A percentile compares a stretch with the other conserved stretches of the same genome.
phyloP scores from a whole-genome alignment of 1,140 invertebrate species.

The Neodiprion virginianus region DNA sequence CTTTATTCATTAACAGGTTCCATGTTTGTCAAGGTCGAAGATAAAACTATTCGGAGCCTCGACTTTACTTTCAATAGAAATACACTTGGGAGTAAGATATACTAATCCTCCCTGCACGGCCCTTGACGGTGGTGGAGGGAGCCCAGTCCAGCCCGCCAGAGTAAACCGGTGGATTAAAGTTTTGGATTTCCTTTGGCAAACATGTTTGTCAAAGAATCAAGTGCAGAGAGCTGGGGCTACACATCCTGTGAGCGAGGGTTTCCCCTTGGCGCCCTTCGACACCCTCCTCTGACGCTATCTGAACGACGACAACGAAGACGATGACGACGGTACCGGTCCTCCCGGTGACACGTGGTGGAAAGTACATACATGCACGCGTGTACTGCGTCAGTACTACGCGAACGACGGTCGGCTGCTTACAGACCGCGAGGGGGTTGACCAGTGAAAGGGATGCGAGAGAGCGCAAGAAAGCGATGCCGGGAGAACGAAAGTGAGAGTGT shows the following conservation, averaged over 20 bases:
- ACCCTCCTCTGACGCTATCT: background rate
- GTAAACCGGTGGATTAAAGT: slow-evolving; percentile 3
- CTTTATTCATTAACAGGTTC: too few species aligned
- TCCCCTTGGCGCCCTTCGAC: background rate
- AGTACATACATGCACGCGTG: background rate
- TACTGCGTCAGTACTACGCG: background rate
- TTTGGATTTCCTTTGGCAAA: slow-evolving; percentile 13
- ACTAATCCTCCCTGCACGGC: background rate
- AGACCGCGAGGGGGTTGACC: background rate
- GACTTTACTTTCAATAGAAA: too few species aligned
- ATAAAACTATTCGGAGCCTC: too few species aligned
- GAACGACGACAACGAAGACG: background rate
- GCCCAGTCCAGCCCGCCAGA: background rate
- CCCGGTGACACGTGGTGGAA: background rate
- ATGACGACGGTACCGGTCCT: background rate
- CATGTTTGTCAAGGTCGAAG: too few species aligned
- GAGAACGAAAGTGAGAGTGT: background rate
- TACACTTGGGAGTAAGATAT: too few species aligned
- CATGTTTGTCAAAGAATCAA: background rate
- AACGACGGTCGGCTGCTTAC: background rate
- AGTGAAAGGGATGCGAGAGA: slow-evolving; percentile 2
- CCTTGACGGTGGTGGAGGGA: background rate
- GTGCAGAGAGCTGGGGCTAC: background rate
- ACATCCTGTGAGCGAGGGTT: background rate
- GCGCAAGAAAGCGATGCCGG: background rate